Percentiles rank a stretch among this genome's conserved stretches.
Conservation (phyloP, 2,888 invertebrate species). For the Cheilosia grossa region DNA sequence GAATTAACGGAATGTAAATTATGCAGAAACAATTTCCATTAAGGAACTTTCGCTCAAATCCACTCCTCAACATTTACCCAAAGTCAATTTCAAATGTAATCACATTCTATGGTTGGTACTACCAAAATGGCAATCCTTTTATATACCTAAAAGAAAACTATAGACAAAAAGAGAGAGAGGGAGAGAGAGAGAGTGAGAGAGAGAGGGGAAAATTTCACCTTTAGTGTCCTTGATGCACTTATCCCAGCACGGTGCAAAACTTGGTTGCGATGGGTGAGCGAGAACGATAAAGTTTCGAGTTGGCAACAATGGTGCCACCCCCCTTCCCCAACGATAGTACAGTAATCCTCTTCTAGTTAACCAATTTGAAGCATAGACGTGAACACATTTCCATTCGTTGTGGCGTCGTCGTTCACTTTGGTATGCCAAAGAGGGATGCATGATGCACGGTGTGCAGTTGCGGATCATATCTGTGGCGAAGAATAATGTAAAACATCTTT, state of each 20-base stretch:
- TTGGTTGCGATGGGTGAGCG: neutral
- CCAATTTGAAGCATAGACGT: slow-evolving; percentile 45
- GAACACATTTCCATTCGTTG: slow-evolving; percentile 46
- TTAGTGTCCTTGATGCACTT: slow-evolving; percentile 62
- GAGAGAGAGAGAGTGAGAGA: neutral
- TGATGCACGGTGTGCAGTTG: slow-evolving; percentile 9
- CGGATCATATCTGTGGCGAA: neutral
- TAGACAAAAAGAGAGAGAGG: neutral
- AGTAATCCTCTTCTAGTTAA: slow-evolving; percentile 57
- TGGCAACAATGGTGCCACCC: slow-evolving; percentile 21
- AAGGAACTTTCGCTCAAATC: slow-evolving; percentile 56
- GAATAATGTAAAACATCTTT: neutral
- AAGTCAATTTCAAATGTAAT: slow-evolving; percentile 59
- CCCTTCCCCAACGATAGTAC: slow-evolving; percentile 13
- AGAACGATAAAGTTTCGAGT: slow-evolving; percentile 19
- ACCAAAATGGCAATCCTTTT: slow-evolving; percentile 32
- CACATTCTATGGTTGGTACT: slow-evolving; percentile 42
- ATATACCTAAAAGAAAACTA: neutral
- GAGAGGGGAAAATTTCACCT: slow-evolving; percentile 48
- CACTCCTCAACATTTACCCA: slow-evolving; percentile 46
- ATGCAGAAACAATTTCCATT: slow-evolving; percentile 63
- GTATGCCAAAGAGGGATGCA: slow-evolving; percentile 30
- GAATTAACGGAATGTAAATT: slow-evolving; percentile 54
- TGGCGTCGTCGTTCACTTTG: neutral
- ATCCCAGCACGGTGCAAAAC: slow-evolving; percentile 22